These are phyloP conservation scores for Chrysochloris asiatica DNA, from an alignment of 2,113 vertebrate species.

Conservation along the genomic window DNA sequence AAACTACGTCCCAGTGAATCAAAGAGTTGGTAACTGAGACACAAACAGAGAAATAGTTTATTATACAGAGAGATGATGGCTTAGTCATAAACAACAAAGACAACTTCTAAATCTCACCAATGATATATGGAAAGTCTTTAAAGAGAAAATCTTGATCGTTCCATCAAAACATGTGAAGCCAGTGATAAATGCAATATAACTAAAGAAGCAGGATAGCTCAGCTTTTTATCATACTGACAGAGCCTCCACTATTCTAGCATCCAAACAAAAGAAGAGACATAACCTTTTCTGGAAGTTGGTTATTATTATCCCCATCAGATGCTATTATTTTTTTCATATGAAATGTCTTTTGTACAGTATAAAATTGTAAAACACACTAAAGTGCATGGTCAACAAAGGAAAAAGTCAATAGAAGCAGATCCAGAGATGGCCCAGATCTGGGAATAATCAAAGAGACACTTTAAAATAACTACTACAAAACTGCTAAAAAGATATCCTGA, in stretches of 20 bases:
- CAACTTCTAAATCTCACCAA: background rate
- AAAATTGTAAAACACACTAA: background rate
- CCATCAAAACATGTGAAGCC: background rate
- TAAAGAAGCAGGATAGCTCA: background rate
- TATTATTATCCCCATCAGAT: background rate
- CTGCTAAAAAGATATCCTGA: background rate
- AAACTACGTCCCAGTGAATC: background rate
- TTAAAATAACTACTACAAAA: background rate
- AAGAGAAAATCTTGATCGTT: background rate
- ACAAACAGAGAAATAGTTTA: background rate
- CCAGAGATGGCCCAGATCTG: background rate
- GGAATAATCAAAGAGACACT: background rate
- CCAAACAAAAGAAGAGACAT: background rate
- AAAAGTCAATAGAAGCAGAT: conserved; percentile 11
- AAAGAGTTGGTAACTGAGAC: background rate
- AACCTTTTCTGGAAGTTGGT: background rate
- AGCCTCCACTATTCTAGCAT: background rate
- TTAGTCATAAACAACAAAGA: background rate
- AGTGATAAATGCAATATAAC: background rate
- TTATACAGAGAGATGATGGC: background rate
- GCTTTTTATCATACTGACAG: background rate
- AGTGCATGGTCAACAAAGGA: background rate
- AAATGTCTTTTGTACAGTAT: background rate
- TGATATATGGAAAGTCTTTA: background rate
- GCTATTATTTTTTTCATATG: background rate